Evolutionary conservation across 2,888 invertebrate genomes (phyloP).

Genomic region (Diadromus collaris): DNA sequence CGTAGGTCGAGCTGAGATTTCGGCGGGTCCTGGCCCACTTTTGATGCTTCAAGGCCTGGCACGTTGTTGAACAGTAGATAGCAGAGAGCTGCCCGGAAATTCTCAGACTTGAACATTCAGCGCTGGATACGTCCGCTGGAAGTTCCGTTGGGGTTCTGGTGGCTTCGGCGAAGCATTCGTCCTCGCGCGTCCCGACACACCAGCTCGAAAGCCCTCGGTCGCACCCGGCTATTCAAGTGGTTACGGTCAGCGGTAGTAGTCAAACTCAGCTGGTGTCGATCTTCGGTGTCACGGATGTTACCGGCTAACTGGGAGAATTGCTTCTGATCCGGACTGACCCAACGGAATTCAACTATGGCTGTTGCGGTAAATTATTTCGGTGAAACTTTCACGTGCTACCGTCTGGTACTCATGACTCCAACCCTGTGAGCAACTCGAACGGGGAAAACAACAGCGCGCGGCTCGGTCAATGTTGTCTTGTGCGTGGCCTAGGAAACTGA

Average conservation of each 20-base stretch:
- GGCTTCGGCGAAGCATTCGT: slow-evolving; percentile 19
- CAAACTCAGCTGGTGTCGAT: slow-evolving; percentile 49
- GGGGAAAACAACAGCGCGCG: too few species aligned
- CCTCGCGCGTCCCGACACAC: background rate
- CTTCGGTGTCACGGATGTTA: slow-evolving; percentile 45
- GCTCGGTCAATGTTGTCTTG: too few species aligned
- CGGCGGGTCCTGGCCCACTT: slow-evolving; percentile 5
- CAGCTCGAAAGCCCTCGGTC: slow-evolving; percentile 16
- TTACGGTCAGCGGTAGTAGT: slow-evolving; percentile 52
- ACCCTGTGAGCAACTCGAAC: too few species aligned
- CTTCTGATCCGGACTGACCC: slow-evolving; percentile 26
- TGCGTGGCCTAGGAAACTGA: too few species aligned
- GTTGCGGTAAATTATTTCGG: slow-evolving; percentile 24
- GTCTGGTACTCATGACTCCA: too few species aligned
- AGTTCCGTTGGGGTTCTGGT: slow-evolving; percentile 26
- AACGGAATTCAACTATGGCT: background rate
- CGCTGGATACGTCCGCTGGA: slow-evolving; percentile 24
- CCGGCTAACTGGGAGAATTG: slow-evolving; percentile 43
- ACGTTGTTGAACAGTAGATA: slow-evolving; percentile 37
- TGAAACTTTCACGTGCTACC: slow-evolving; percentile 22
- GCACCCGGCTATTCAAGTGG: slow-evolving; percentile 50
- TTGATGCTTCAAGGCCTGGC: slow-evolving; percentile 36
- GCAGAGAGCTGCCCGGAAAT: slow-evolving; percentile 25
- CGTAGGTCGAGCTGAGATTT: slow-evolving; percentile 6
- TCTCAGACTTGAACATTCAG: slow-evolving; percentile 6